Evolutionary conservation across 1,140 invertebrate genomes (phyloP).

Genomic region (Arion vulgaris): DNA sequence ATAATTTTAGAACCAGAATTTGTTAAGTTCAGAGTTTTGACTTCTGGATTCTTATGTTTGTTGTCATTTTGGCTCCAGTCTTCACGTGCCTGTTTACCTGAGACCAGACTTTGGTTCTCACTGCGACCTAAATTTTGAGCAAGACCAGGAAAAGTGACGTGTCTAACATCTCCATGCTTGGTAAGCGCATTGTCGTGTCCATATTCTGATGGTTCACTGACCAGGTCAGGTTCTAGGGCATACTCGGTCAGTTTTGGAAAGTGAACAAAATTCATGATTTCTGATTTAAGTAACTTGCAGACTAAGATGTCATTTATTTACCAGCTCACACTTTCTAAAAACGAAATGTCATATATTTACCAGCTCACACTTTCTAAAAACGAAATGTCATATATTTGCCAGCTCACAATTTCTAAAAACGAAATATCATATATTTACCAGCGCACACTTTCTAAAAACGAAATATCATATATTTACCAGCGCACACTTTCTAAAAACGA

Average conservation of each 20-base stretch:
- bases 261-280: constrained; percentile 19
- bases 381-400: too few relatives aligned
- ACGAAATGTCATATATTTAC: too few relatives aligned
- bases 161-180: neutral
- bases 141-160: neutral
- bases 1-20: neutral
- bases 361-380: too few relatives aligned
- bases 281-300: neutral
- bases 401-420: too few relatives aligned
- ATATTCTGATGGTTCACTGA: neutral
- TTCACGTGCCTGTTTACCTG: neutral
- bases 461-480: too few relatives aligned
- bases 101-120: neutral
- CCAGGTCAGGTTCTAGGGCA: neutral
- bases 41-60: neutral
- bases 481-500: too few relatives aligned
- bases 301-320: neutral
- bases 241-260: constrained; percentile 28
- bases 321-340: too few relatives aligned
- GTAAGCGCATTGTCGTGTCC: neutral
- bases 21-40: neutral
- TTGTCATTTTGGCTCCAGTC: neutral
- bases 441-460: too few relatives aligned
- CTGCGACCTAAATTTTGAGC: neutral
- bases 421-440: too few relatives aligned